Percentiles rank a stretch among this genome's conserved stretches.
These are phyloP conservation scores for Tapirus indicus DNA, from an alignment of 2,797 vertebrate genomes.

Conservation along the genomic window DNA sequence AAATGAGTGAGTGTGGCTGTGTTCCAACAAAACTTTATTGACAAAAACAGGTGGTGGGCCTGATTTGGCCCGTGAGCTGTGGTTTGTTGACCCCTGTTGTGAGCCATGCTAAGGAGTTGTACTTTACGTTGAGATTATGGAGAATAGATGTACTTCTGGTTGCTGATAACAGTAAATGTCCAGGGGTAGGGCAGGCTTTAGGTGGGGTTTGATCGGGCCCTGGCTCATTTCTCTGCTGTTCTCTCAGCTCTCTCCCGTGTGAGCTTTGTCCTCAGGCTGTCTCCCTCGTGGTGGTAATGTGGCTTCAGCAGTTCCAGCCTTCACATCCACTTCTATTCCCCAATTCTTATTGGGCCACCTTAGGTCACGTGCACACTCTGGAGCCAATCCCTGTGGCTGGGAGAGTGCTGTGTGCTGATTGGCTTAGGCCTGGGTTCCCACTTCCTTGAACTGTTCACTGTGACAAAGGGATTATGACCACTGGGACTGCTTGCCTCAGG, in stretches of 20 bases:
- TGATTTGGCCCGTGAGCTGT: background rate
- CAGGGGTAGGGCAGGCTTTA: background rate
- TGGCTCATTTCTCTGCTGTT: background rate
- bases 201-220: background rate
- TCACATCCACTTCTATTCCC: background rate
- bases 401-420: background rate
- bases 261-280: background rate
- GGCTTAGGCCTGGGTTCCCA: background rate
- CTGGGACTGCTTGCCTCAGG: too few species aligned
- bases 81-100: background rate
- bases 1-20: background rate
- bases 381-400: background rate
- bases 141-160: background rate
- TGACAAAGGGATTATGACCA: background rate
- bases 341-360: background rate
- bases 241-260: background rate
- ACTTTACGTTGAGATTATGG: background rate
- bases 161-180: background rate
- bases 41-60: background rate
- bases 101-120: background rate
- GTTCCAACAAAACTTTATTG: slow-evolving; percentile 43
- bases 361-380: background rate
- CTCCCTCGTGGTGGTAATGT: background rate
- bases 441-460: background rate
- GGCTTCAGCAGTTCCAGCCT: background rate